Base-by-base conservation (phyloP, 2,888 invertebrate species). In the Drosophila kambysellisi region DNA sequence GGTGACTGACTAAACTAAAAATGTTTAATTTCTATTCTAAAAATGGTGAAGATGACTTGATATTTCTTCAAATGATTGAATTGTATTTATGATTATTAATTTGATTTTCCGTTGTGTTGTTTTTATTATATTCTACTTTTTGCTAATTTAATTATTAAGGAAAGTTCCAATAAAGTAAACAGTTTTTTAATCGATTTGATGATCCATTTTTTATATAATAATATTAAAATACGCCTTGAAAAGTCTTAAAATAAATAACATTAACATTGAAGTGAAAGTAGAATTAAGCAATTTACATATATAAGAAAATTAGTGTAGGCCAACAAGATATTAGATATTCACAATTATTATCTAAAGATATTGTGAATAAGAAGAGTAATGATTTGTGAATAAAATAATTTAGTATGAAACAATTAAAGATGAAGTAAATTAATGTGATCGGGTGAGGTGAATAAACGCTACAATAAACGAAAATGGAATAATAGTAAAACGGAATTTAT, bases 181-280 rank as follows among this genome's bases (percentile, higher is more conserved):
- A 7, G 17, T 25, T 37, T 25, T 54, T 56, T 30, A n/a, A 20
- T 37, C 35, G 43, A 62, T 25, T 25, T 46, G 20, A 20, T 46
- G 12, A 15, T 46, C 15, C 7, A 4, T 46, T 25, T 25, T 25
- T 25, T 46, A 25, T 15, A 25, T 25, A 12, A 7, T 15, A 12
- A 15, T 46, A 12, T 20, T 15, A 46, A 25, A 8, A 25, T 46
- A 15, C 7, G 20, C 15, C 7, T 25, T 8, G 7, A 25, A 15
- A 46, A 2, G 46, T 25, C 25, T 25, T 25, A 74, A 81, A 79
- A 79, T 79, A 79, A 79, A 79, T 79, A 79, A 70, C 70, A 80
- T 75, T 66, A 75, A 37, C 46, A 63, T 70, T 74, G 69, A 73
- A 76, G 79, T 76, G 79, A 79, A 79, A 79, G 79, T 76, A 70